Conservation (phyloP, 1,140 invertebrate genomes). For the Drosophila watanabei region DNA sequence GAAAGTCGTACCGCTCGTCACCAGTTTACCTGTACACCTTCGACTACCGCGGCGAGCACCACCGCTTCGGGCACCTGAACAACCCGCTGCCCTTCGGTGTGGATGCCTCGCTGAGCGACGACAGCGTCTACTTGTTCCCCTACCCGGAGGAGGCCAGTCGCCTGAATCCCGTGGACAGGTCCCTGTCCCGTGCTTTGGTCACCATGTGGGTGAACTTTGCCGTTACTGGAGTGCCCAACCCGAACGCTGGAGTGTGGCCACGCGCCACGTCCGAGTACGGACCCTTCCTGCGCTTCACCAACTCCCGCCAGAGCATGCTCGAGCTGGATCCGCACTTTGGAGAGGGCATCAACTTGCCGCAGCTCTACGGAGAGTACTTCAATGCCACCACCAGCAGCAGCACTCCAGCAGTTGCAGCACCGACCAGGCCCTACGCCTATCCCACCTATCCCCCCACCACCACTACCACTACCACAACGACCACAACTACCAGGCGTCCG, state of each 20-base stretch:
- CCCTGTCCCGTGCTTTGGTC: slow-evolving; percentile 61
- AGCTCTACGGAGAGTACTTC: slow-evolving; percentile 51
- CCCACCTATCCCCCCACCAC: slow-evolving; percentile 7
- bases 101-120: slow-evolving; percentile 82
- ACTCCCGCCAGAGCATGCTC: slow-evolving; percentile 49
- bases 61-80: slow-evolving; percentile 66
- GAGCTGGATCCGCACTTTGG: slow-evolving; percentile 78
- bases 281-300: slow-evolving; percentile 74
- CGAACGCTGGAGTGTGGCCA: slow-evolving; percentile 63
- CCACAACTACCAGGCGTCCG: slow-evolving; percentile 33
- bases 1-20: slow-evolving; percentile 36
- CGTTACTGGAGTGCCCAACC: slow-evolving; percentile 56
- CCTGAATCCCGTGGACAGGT: slow-evolving; percentile 66
- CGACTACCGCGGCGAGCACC: slow-evolving; percentile 78
- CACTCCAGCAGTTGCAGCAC: neutral
- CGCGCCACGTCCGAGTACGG: slow-evolving; percentile 66
- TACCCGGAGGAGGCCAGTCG: slow-evolving; percentile 68
- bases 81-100: slow-evolving; percentile 72
- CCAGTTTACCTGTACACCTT: slow-evolving; percentile 77
- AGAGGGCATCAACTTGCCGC: slow-evolving; percentile 70
- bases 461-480: slow-evolving; percentile 19
- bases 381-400: slow-evolving; percentile 19
- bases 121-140: slow-evolving; percentile 83
- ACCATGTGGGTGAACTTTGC: slow-evolving; percentile 80
- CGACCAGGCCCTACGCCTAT: neutral